Base-by-base conservation (phyloP, 1,140 invertebrate genomes). In the Micrasema longulum region DNA sequence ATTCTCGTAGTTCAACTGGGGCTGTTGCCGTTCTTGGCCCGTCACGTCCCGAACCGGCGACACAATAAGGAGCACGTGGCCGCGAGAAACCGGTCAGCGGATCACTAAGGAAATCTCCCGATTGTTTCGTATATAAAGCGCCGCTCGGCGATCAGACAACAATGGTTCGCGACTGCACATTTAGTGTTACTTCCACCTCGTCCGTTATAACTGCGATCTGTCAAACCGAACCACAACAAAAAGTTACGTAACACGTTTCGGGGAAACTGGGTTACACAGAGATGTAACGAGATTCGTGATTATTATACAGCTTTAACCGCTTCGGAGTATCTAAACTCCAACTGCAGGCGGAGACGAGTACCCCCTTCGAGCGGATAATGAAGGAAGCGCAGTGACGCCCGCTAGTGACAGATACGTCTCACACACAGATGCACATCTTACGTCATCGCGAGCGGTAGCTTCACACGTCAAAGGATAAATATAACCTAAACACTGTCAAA, bases 191-290 rank as follows among this genome's bases (percentile, higher is more conserved):
- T 63, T 23, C 10, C 41, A 45, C 31, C 22, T 23, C 20, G 43
- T 14, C 31, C n/a, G 60, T 47, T 64, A 64, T 64, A 38, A 64
- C 60, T 16, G 6, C 43, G 41, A 64, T 45, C 60, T 64, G 60
- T 47, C 23, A 47, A 35, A 64, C 22, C 10, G 47, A 64, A 64
- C 1, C n/a, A 55, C 26, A 55, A 60, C n/a, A 60, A 47, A 64
- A 47, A 64, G 60, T 64, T 47, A 14, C 60, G 16, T 64, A 64
- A 64, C 60, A 14, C 38, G 60, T 26, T 63, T 23, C 10, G 10
- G 22, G 9, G 12, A 23, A 64, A 47, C 60, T 64, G 60, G 60
- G 60, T 47, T 64, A 47, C 43, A 31, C 18, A 1, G 23, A 12
- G 31, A n/a, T 18, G 18, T 47, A 47, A 45, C 41, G 11, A 47